Base-by-base conservation (phyloP, 2,888 invertebrate genomes). In the Bugulina stolonifera region DNA sequence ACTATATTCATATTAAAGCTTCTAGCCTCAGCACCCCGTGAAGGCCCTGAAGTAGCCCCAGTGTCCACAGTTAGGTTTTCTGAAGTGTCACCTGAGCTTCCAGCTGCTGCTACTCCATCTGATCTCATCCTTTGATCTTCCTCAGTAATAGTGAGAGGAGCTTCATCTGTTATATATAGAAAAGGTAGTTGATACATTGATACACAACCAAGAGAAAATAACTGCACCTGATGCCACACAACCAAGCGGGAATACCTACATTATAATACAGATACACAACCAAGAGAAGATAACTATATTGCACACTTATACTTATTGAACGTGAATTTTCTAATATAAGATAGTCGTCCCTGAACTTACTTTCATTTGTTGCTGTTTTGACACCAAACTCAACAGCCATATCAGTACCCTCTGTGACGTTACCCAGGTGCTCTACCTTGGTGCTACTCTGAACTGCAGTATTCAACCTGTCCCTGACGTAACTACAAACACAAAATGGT, bases 371-470 rank as follows among this genome's bases (percentile, higher is more conserved):
- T 14, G 32, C 10, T 5, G 64, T 64, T 64, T 34, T 75, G 10
- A 80, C 75, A 14, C 81, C 81, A 76, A 79, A 82, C 74, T 82
- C 80, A 75, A 81, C 81, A 0, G 81, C 79, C n/a, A 81, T 76
- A 69, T 80, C 81, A 2, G 80, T 76, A 43, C 78, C 78, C 43
- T 74, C 76, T 1, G 78, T 80, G 0, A 80, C 81, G 75, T 82
- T 82, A 22, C 82, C 82, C 32, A 64, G 29, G 1, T 64, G 32
- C 10, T 64, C 34, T 32, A 32, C 32, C 32, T 64, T 27, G n/a
- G 64, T 64, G 34, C 64, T 64, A 10, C 18, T 32, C 32, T 64
- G 64, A 5, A 25, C 64, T 3, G 64, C 27, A 10, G 32, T 2
- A 10, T 64, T 22, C 3, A 10, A 3, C 5, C 22, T 5, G n/a